Conservation (phyloP, 2,797 vertebrate genomes). For the Pangasius macronema region DNA sequence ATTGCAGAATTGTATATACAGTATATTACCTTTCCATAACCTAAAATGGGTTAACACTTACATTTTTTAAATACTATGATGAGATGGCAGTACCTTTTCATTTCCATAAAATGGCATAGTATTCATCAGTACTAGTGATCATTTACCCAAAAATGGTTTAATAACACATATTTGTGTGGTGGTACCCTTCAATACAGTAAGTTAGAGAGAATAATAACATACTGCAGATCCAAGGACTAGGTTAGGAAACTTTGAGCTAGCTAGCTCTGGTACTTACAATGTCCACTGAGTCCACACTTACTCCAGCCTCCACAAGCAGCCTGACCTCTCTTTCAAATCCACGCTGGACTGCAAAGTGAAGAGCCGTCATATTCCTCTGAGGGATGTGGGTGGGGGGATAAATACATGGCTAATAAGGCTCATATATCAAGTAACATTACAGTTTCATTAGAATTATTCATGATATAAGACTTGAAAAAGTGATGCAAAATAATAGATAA, state of each 20-base stretch:
- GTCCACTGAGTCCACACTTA: constrained; percentile 74
- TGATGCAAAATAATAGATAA: neutral
- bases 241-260: neutral
- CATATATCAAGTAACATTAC: neutral
- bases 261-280: constrained; percentile 70
- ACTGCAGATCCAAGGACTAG: neutral
- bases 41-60: neutral
- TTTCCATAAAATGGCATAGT: neutral
- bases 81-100: neutral
- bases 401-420: neutral
- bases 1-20: neutral
- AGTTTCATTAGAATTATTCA: neutral
- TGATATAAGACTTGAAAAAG: neutral
- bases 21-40: neutral
- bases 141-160: neutral
- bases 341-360: constrained; percentile 78
- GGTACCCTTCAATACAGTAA: neutral
- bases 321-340: constrained; percentile 73
- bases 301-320: constrained; percentile 77
- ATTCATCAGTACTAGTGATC: neutral
- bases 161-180: neutral
- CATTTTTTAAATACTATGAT: neutral
- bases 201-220: neutral
- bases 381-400: constrained; percentile 13
- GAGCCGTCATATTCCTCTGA: constrained; percentile 82